These are phyloP conservation scores for Ylistrum balloti DNA, from an alignment of 1,140 invertebrate genomes.

Conservation along the genomic window DNA sequence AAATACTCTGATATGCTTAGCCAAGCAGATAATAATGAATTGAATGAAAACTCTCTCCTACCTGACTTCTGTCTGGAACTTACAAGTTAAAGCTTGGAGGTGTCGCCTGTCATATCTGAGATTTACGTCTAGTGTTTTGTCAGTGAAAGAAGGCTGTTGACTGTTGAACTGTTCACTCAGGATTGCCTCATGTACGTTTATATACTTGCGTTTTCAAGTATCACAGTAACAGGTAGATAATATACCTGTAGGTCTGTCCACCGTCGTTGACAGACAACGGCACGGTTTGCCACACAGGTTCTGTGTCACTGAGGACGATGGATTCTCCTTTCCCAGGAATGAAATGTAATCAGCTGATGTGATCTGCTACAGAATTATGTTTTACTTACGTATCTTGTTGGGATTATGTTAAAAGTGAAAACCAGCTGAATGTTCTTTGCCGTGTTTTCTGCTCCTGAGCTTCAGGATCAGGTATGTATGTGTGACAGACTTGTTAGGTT, in stretches of 20 bases:
- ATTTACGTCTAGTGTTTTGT: slow-evolving; percentile 2
- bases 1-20: slow-evolving; percentile 28
- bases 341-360: neutral
- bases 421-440: slow-evolving; percentile 16
- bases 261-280: slow-evolving; percentile 23
- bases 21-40: slow-evolving; percentile 39
- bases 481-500: too few species aligned
- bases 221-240: neutral
- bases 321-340: neutral
- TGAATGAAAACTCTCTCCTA: neutral
- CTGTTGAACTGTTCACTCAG: slow-evolving; percentile 32
- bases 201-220: slow-evolving; percentile 35
- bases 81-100: neutral
- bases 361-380: neutral
- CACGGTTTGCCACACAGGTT: slow-evolving; percentile 3
- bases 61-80: slow-evolving; percentile 15
- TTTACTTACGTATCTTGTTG: neutral
- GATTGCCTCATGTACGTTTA: slow-evolving; percentile 27
- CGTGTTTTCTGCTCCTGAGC: slow-evolving; percentile 20
- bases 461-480: neutral
- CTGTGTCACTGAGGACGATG: neutral
- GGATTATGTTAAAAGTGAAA: slow-evolving; percentile 1
- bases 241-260: neutral
- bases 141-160: too few species aligned
- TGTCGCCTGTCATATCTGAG: slow-evolving; percentile 17